phyloP scores from a whole-genome alignment of 2,113 vertebrate species.

The Dasyprocta punctata region DNA sequence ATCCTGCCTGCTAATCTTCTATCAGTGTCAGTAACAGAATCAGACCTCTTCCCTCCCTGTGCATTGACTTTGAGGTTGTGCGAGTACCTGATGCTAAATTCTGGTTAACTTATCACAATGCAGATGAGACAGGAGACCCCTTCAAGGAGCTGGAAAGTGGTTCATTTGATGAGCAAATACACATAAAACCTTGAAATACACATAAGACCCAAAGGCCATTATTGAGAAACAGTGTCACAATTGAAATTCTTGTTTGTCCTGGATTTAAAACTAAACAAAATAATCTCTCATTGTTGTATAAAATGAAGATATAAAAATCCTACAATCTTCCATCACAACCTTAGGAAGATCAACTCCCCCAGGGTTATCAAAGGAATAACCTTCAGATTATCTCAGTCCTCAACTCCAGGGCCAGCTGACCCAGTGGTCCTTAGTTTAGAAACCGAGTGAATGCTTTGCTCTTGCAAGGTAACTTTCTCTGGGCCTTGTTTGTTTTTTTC shows the following conservation, averaged over 20 bases:
- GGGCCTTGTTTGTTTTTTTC: not conserved
- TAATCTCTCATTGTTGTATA: not conserved
- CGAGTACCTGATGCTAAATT: too few species aligned
- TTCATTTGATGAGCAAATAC: not conserved
- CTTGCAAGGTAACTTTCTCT: not conserved
- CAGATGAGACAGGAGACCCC: not conserved
- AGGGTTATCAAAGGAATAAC: not conserved
- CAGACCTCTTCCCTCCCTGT: not conserved
- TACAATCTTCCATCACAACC: not conserved
- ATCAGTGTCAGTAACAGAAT: not conserved
- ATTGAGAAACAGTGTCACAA: not conserved
- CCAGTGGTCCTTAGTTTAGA: not conserved
- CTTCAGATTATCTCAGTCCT: not conserved
- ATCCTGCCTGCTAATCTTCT: not conserved
- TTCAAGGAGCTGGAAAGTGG: fast-evolving
- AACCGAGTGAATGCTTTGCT: not conserved
- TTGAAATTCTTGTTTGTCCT: not conserved
- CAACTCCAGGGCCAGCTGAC: not conserved
- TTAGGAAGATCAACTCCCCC: not conserved
- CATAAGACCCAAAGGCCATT: not conserved
- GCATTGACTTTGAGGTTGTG: fast-evolving
- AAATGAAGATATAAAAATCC: not conserved
- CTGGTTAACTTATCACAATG: not conserved
- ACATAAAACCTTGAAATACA: not conserved
- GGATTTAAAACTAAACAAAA: not conserved